These are phyloP conservation scores for Acromyrmex heyeri DNA, from an alignment of 1,140 invertebrate genomes.

Conservation along the genomic window DNA sequence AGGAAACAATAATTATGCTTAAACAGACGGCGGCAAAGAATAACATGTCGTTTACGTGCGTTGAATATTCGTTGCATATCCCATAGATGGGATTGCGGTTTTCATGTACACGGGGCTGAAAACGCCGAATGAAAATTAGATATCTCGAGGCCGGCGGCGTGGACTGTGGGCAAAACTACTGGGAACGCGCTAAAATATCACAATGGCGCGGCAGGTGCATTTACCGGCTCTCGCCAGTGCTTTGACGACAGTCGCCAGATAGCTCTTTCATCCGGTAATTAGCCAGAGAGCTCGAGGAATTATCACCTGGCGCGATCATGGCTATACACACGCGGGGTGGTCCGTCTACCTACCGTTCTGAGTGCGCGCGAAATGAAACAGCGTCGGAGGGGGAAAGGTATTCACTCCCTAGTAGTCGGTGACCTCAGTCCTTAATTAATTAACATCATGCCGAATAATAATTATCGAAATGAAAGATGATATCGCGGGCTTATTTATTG, in stretches of 20 bases:
- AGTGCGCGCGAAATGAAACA: constrained; percentile 10
- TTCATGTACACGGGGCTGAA: constrained; percentile 33
- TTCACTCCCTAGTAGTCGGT: constrained; percentile 3
- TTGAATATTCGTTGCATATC: constrained; percentile 13
- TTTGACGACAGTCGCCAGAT: constrained; percentile 82
- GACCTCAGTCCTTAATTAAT: constrained; percentile 76
- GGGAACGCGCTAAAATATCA: constrained; percentile 69
- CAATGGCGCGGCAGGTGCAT: constrained; percentile 72
- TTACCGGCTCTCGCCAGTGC: constrained; percentile 71
- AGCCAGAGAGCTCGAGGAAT: constrained; percentile 81
- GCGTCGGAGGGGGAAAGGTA: not conserved
- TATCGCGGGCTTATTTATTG: constrained; percentile 83
- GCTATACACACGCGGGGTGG: constrained; percentile 41
- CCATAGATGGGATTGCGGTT: not conserved
- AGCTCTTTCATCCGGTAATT: constrained; percentile 84
- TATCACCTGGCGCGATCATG: constrained; percentile 81
- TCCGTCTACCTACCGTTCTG: constrained; percentile 50
- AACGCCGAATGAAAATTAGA: constrained; percentile 74
- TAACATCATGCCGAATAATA: constrained; percentile 82
- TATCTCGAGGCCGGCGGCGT: constrained; percentile 41
- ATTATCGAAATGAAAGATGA: constrained; percentile 85
- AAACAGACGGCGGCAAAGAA: constrained; percentile 9
- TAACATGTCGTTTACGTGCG: constrained; percentile 13
- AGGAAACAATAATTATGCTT: constrained; percentile 28
- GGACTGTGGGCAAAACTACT: constrained; percentile 18